Evolutionary conservation across 37 sponge, comb jelly and placozoan genomes (phyloP).

Genomic region (Theonella swinhoei): DNA sequence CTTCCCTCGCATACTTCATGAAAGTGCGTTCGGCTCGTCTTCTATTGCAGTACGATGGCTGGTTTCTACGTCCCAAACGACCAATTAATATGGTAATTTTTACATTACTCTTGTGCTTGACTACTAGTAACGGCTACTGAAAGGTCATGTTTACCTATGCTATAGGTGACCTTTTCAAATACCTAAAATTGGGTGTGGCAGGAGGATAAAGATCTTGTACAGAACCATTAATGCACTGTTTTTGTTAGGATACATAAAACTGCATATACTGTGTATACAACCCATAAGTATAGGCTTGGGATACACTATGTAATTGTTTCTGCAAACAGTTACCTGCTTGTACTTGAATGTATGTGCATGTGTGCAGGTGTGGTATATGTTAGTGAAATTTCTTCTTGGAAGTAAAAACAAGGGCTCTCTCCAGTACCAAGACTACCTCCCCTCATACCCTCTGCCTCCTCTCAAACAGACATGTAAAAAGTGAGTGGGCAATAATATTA

Average conservation of each 20-base stretch:
- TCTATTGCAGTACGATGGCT: constrained; percentile 64
- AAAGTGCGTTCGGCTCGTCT: constrained; percentile 45
- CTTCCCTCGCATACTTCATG: too few species aligned
- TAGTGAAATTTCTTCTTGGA: constrained; percentile 56
- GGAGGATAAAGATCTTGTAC: too few species aligned
- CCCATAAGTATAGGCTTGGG: too few species aligned
- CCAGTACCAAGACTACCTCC: constrained; percentile 69
- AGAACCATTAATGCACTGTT: too few species aligned
- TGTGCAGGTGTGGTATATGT: constrained; percentile 69
- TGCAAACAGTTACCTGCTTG: neutral
- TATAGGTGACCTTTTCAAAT: too few species aligned
- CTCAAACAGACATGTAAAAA: constrained; percentile 61
- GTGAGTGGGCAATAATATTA: constrained; percentile 44
- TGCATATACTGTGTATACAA: too few species aligned
- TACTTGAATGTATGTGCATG: neutral
- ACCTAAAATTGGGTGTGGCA: too few species aligned
- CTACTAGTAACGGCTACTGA: too few species aligned
- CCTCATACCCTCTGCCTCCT: constrained; percentile 74
- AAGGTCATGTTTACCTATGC: too few species aligned
- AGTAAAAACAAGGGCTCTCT: constrained; percentile 36
- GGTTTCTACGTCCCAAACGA: constrained; percentile 69
- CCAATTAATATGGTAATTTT: constrained; percentile 49
- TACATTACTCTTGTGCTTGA: too few species aligned
- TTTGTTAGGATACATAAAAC: too few species aligned
- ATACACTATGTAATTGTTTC: too few species aligned